Evolutionary conservation across 37 sponge, comb jelly and placozoan genomes (phyloP), one percentile per base, ranked within the genome.

Genomic region (Cladorhizidae sp.): DNA sequence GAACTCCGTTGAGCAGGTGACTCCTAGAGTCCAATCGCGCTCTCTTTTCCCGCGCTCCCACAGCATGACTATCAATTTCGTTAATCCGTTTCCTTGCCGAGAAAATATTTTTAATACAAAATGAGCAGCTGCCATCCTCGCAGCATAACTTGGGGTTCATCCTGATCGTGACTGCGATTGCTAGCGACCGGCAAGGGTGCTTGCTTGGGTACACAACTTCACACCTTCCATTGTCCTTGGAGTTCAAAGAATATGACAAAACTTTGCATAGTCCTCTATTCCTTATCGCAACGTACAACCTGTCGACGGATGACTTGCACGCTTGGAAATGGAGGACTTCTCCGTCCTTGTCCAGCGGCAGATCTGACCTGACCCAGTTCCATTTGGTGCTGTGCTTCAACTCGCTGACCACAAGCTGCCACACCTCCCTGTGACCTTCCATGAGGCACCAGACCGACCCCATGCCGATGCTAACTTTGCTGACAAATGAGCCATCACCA

Each of bases 371-470:
- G 3, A 61, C 36, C 83, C 83, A 82, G 54, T 73, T 82, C 0
- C 38, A 15, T 64, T 64, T 64, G 0, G 43, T 31, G 14, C 11
- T n/a, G 5, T 17, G 25, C 0, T 64, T n/a, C 42, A 73, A 42
- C 18, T 82, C n/a, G 50, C 62, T 64, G 20, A 74, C 12, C 50
- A 82, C 83, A 8, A 82, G 35, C 65, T 82, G 83, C 73, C 72
- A 82, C 2, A 81, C 49, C 25, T 76, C 82, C 1, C 61, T 68
- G 25, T 71, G 40, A 9, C 26, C 45, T 23, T 67, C 50, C 20
- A 40, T 70, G 22, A 80, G 57, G 26, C 79, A 80, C 90, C 90
- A 90, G 3, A 90, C 21, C 36, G 59, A 80, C 20, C 39, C 72
- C 15, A 43, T 79, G 14, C 90, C 90, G 61, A 39, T 29, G 80